Evolutionary conservation across 2,888 invertebrate genomes (phyloP).

Genomic region (Carabus problematicus): DNA sequence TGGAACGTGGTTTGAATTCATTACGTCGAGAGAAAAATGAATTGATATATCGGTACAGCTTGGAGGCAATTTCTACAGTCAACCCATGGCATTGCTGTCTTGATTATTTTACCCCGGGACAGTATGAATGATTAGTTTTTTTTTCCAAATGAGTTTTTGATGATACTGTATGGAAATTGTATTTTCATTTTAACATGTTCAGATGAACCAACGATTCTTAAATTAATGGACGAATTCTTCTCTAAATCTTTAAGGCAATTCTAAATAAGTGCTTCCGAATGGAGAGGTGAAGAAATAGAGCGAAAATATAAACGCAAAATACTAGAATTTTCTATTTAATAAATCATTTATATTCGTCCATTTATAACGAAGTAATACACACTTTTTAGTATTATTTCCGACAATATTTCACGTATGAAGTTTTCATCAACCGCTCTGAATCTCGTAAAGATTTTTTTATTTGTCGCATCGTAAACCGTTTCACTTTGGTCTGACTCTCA

Average conservation of each 20-base stretch:
- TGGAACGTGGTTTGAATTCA: slow-evolving; percentile 29
- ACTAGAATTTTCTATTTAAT: not conserved
- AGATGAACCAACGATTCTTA: too few relatives aligned
- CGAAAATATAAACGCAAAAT: too few relatives aligned
- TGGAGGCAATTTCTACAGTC: not conserved
- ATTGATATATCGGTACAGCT: slow-evolving; percentile 1
- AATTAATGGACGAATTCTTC: too few relatives aligned
- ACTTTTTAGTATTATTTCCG: not conserved
- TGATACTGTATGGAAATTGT: not conserved
- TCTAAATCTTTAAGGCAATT: too few relatives aligned
- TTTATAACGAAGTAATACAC: not conserved
- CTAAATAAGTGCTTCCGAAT: too few relatives aligned
- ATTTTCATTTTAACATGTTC: not conserved
- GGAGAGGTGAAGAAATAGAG: too few relatives aligned
- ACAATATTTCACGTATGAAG: slow-evolving; percentile 21
- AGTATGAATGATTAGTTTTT: not conserved
- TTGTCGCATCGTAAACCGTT: slow-evolving; percentile 7
- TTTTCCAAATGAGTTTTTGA: not conserved
- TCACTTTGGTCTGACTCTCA: not conserved
- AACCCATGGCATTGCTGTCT: not conserved
- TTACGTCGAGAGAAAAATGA: slow-evolving; percentile 18
- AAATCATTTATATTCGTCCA: not conserved
- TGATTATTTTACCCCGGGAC: not conserved
- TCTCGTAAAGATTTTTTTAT: slow-evolving; percentile 25
- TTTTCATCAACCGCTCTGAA: slow-evolving; percentile 31